Percentiles rank a stretch among this genome's conserved stretches.
These are phyloP conservation scores for Danio kyathit DNA, from an alignment of 2,797 vertebrate genomes.

Conservation along the genomic window DNA sequence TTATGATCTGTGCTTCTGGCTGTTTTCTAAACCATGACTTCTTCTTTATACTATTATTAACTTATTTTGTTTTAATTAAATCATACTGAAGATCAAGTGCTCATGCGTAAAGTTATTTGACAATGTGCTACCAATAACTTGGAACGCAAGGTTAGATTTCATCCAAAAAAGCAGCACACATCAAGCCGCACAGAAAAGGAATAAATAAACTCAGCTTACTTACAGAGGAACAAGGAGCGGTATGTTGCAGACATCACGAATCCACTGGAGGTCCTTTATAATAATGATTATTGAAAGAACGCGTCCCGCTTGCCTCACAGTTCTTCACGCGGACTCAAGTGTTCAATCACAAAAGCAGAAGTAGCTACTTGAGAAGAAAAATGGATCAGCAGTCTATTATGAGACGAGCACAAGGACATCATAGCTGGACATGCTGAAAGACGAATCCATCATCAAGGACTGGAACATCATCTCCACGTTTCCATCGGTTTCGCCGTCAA, in stretches of 20 bases:
- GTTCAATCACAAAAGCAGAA: constrained; percentile 69
- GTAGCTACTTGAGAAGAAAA: constrained; percentile 56
- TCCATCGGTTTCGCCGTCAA: constrained; percentile 71
- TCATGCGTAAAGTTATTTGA: constrained; percentile 5
- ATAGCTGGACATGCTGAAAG: constrained; percentile 70
- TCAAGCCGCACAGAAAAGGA: neutral
- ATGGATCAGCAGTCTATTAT: constrained; percentile 66
- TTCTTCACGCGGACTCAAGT: constrained; percentile 71
- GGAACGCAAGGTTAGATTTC: neutral
- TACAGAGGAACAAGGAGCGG: constrained; percentile 81
- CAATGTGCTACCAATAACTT: neutral
- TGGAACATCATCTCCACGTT: constrained; percentile 66
- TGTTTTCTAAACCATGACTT: constrained; percentile 16
- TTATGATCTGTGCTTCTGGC: constrained; percentile 30
- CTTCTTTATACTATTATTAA: too few relatives aligned
- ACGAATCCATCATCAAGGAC: constrained; percentile 67
- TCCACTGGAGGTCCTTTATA: constrained; percentile 72
- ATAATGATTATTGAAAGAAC: constrained; percentile 74
- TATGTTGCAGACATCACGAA: constrained; percentile 82
- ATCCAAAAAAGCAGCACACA: neutral
- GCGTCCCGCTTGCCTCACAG: constrained; percentile 71
- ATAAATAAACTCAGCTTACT: constrained; percentile 68
- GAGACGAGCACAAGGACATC: constrained; percentile 76
- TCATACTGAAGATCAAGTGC: neutral
- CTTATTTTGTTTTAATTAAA: neutral